Conservation (phyloP, 2,113 vertebrate genomes). For the Stegostoma tigrinum region DNA sequence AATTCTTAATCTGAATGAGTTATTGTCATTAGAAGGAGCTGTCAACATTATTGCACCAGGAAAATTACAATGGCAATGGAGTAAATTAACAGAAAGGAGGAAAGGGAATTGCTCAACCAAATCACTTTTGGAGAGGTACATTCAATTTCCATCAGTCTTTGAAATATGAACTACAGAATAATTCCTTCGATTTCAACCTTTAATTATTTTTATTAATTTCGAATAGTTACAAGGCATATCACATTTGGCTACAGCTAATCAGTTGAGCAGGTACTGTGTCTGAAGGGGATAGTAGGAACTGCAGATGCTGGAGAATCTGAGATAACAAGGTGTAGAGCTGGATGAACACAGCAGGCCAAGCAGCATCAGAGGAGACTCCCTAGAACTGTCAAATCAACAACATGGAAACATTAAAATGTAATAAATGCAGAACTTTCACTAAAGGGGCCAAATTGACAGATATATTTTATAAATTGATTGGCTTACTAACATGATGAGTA, state of each 20-base stretch:
- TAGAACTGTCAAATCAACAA: not conserved
- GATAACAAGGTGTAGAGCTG: too few relatives aligned
- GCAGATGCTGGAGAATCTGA: too few relatives aligned
- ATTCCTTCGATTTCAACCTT: not conserved
- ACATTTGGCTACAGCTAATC: not conserved
- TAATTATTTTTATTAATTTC: not conserved
- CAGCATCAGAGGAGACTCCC: not conserved
- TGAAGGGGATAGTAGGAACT: not conserved
- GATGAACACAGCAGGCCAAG: too few relatives aligned
- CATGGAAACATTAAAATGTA: not conserved
- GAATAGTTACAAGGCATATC: not conserved
- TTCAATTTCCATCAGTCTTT: not conserved
- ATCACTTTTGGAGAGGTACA: not conserved
- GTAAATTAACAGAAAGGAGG: not conserved
- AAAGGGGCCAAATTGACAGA: not conserved
- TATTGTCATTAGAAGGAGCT: not conserved
- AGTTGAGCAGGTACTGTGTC: not conserved
- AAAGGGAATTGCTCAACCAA: not conserved
- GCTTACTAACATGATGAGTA: not conserved
- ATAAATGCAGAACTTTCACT: not conserved
- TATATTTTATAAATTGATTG: not conserved
- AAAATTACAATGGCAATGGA: not conserved
- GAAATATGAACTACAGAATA: not conserved
- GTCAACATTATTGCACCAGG: not conserved
- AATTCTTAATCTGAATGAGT: not conserved